A percentile compares a stretch with the other conserved stretches of the same genome.
These are phyloP conservation scores for Nestor notabilis DNA, from an alignment of 2,113 vertebrate genomes.

Conservation along the genomic window DNA sequence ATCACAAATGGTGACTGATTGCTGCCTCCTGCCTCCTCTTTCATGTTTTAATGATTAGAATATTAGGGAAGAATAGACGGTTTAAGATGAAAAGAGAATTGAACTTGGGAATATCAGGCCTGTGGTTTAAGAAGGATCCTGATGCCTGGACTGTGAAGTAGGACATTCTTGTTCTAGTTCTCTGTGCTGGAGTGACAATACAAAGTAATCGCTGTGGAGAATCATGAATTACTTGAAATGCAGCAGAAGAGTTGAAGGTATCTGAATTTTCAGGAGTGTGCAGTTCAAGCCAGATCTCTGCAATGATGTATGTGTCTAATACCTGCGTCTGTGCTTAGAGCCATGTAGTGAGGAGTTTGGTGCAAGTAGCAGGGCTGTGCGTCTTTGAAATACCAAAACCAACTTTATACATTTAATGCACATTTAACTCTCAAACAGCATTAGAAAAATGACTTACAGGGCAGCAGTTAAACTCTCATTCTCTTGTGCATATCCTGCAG, in stretches of 20 bases:
- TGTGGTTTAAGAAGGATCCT: background rate
- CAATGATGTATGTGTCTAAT: background rate
- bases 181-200: background rate
- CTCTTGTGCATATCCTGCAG: conserved; percentile 74
- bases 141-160: background rate
- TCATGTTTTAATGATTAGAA: background rate
- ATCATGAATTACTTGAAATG: background rate
- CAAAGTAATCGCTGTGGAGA: background rate
- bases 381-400: background rate
- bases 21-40: background rate
- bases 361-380: background rate
- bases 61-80: background rate
- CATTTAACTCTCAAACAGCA: background rate
- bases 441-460: background rate
- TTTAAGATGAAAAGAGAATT: background rate
- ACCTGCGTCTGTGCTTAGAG: background rate
- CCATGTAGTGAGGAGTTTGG: background rate
- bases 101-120: background rate
- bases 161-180: background rate
- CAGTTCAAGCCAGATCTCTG: background rate
- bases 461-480: background rate
- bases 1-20: background rate
- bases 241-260: background rate
- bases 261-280: background rate
- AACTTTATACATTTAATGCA: background rate